phyloP scores from a whole-genome alignment of 1,140 invertebrate genomes.

The Lepidurus packardi region DNA sequence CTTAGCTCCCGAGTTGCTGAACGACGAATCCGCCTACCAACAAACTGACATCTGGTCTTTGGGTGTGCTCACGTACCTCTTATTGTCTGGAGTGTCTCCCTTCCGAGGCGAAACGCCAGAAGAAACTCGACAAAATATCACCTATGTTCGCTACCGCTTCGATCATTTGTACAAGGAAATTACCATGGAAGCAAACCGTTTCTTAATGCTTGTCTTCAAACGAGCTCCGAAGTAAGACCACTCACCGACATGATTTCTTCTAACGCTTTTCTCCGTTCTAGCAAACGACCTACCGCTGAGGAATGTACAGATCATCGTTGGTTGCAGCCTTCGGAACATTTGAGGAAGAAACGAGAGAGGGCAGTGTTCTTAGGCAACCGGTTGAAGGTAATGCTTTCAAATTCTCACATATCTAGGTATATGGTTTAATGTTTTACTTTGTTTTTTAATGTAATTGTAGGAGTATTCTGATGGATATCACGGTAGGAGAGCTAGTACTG shows the following conservation, averaged over 20 bases:
- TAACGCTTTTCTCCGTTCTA: slow-evolving; percentile 47
- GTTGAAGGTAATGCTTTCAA: slow-evolving; percentile 44
- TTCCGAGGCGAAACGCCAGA: slow-evolving; percentile 75
- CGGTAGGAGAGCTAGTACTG: slow-evolving; percentile 53
- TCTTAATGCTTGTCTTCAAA: slow-evolving; percentile 93
- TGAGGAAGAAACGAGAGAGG: slow-evolving; percentile 85
- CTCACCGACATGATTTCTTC: slow-evolving; percentile 29
- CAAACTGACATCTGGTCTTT: slow-evolving; percentile 95
- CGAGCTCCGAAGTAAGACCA: slow-evolving; percentile 69
- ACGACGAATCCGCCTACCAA: slow-evolving; percentile 73
- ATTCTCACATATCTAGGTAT: neutral
- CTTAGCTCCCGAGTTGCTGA: slow-evolving; percentile 82
- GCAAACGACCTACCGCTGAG: slow-evolving; percentile 85
- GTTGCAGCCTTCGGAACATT: slow-evolving; percentile 82
- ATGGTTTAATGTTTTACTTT: neutral
- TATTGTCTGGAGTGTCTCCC: slow-evolving; percentile 88
- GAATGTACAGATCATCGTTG: slow-evolving; percentile 94
- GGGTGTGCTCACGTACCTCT: slow-evolving; percentile 85
- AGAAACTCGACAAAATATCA: slow-evolving; percentile 85
- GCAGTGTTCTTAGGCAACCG: slow-evolving; percentile 75
- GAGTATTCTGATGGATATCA: slow-evolving; percentile 72
- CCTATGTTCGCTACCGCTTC: slow-evolving; percentile 87
- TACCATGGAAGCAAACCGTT: slow-evolving; percentile 86
- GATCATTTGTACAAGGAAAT: slow-evolving; percentile 91
- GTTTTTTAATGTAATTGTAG: slow-evolving; percentile 43